These are phyloP conservation scores for Cochlearius cochlearius DNA, from an alignment of 2,113 vertebrate species.

Conservation along the genomic window DNA sequence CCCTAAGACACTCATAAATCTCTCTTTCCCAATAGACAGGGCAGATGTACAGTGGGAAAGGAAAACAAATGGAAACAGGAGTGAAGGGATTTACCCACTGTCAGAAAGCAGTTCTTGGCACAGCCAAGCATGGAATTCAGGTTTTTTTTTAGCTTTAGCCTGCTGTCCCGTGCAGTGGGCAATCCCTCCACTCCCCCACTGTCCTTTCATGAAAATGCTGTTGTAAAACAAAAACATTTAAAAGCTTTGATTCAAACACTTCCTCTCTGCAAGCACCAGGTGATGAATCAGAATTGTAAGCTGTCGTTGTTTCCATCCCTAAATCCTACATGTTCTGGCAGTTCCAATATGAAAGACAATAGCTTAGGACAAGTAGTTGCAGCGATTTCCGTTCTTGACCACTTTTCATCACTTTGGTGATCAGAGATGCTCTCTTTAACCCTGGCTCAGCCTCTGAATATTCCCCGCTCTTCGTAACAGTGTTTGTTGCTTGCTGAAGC, in stretches of 20 bases:
- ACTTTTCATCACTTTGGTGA: constrained; percentile 5
- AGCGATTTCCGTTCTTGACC: constrained; percentile 2
- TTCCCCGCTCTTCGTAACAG: constrained; percentile 1
- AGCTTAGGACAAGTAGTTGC: constrained; percentile 1
- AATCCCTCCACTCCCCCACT: background rate
- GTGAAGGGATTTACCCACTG: background rate
- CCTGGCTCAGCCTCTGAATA: background rate
- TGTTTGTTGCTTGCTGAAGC: background rate
- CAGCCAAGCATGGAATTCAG: background rate
- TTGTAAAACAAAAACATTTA: background rate
- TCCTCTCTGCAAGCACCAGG: background rate
- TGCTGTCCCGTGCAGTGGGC: background rate
- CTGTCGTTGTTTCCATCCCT: constrained; percentile 4
- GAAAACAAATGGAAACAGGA: background rate
- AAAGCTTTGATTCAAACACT: background rate
- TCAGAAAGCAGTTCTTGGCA: background rate
- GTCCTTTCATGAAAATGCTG: background rate
- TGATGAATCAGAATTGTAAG: background rate
- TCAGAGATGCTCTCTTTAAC: background rate
- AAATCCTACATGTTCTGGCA: constrained; percentile 25
- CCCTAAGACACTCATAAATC: constrained; percentile 13
- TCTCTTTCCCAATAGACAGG: constrained; percentile 7
- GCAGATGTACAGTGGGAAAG: background rate
- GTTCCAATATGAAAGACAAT: constrained; percentile 7
- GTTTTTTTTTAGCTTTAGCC: background rate